phyloP scores from a whole-genome alignment of 1,140 invertebrate genomes.

The Drosophila murphyi region DNA sequence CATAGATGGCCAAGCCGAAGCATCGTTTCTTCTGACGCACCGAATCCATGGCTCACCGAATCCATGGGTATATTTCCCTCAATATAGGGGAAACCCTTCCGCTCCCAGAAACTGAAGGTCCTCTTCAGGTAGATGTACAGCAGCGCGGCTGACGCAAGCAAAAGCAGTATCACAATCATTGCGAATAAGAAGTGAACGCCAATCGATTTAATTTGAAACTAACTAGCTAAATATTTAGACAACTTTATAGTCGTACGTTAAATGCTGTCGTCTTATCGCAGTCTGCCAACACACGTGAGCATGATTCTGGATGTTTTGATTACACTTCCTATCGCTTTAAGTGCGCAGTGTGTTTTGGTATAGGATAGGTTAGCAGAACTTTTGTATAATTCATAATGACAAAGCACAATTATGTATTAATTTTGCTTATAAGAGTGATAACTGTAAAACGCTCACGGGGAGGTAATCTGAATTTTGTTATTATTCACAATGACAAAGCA shows the following conservation, averaged over 20 bases:
- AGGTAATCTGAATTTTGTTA: background rate
- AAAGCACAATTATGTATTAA: background rate
- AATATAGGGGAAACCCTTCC: constrained; percentile 60
- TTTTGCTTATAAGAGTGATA: constrained; percentile 1
- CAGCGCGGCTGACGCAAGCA: constrained; percentile 41
- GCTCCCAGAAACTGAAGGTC: constrained; percentile 71
- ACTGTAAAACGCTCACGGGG: background rate
- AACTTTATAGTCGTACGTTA: constrained; percentile 48
- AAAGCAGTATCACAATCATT: constrained; percentile 52
- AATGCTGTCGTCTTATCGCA: background rate
- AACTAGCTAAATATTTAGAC: background rate
- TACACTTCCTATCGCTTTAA: background rate
- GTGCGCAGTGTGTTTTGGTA: background rate
- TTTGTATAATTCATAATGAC: constrained; percentile 7
- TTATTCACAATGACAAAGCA: constrained; percentile 11
- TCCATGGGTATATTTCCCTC: constrained; percentile 63
- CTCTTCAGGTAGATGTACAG: constrained; percentile 62
- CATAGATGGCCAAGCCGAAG: constrained; percentile 70
- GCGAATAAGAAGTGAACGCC: constrained; percentile 3
- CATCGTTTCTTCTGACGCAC: constrained; percentile 49
- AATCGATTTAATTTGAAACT: constrained; percentile 36
- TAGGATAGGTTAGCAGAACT: background rate
- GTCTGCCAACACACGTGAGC: background rate
- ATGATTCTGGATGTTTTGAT: background rate
- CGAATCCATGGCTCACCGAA: constrained; percentile 45